Evolutionary conservation across 2,797 vertebrate species (phyloP), one percentile per base, ranked within the genome.

Genomic region (Distichodus sexfasciatus): DNA sequence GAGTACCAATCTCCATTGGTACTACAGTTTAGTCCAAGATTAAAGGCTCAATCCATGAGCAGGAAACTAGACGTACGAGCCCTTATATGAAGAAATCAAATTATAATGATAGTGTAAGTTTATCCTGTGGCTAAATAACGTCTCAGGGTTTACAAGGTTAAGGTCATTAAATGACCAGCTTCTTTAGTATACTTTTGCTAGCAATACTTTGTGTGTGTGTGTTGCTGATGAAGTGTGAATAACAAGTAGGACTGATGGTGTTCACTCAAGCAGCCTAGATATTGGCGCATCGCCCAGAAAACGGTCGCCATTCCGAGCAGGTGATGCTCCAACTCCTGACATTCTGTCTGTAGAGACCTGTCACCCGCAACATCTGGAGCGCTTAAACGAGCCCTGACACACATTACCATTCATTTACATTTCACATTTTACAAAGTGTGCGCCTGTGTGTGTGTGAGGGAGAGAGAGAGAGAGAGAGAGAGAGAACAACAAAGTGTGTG

Each of bases 291-390:
- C 26, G 48, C 58, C 58, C 38, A 62, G 31, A 38, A 12, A 17
- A n/a, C n/a, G 26, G 50, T 54, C 11, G 50, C 48, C 5, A 24
- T 15, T 24, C 24, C 17, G 48, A 51, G 14, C 48, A 51, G 48
- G 48, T 51, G 48, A 51, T 51, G 48, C 50, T 54, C 50, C 8
- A 9, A 4, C 50, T 54, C 50, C 50, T 54, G 50, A 54, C 50
- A 60, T 15, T 12, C 5, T 43, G 53, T 75, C 63, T 44, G 35
- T 12, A 10, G 72, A 68, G 59, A 65, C 63, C 44, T 35, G 71
- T 67, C 58, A 67, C 69, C 31, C 24, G 46, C 59, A 78, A 72
- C 76, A 78, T 72, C 76, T 78, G 76, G 59, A 75, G 59, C 19
- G 26, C 66, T 61, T 55, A 54, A 74, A 33, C 26, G 41, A 54